Evolutionary conservation across 2,113 vertebrate genomes (phyloP), one percentile per base, ranked within the genome.

Genomic region (Erythrolamprus reginae): DNA sequence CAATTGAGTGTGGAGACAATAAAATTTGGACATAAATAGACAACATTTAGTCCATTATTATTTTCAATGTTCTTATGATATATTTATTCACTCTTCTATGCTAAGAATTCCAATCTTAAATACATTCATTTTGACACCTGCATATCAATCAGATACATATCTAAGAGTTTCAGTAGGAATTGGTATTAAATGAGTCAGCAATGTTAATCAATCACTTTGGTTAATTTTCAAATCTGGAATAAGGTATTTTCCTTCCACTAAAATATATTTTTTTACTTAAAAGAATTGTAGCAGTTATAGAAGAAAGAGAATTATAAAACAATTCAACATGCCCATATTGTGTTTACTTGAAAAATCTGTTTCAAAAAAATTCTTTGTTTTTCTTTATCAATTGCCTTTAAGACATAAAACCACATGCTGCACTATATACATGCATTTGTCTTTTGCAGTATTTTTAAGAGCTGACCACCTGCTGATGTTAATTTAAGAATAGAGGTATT

Each of bases 401-500:
- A 8, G 53, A 45, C 53, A 51, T 61, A 50, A 51, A 84, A 58
- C 77, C 33, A 91, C 53, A 77, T 48, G 17, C 5, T 47, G n/a
- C 17, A 45, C 55, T 12, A 56, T 83, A 88, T 10, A 24, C 52
- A 88, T 82, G 61, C 8, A 82, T 88, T 82, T 87, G 38, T 88
- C 28, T 61, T 91, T 53, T 91, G 82, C 65, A 82, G 55, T 82
- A 77, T 89, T 92, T 91, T 48, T 58, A 91, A 23, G 21, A 48
- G 45, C 51, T 86, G 48, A 19, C 61, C 83, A 92, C 42, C 83
- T 86, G 83, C 50, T 92, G 83, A 26, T 26, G 50, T 89, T 89
- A 89, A 86, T 82, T 91, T 93, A 90, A 38, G 86, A 24, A 5
- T 55, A 84, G 88, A 91, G 47, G 38, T 56, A 55, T 92, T 93